Evolutionary conservation across 2,888 invertebrate species (phyloP).

Genomic region (Tetragnatha montana): DNA sequence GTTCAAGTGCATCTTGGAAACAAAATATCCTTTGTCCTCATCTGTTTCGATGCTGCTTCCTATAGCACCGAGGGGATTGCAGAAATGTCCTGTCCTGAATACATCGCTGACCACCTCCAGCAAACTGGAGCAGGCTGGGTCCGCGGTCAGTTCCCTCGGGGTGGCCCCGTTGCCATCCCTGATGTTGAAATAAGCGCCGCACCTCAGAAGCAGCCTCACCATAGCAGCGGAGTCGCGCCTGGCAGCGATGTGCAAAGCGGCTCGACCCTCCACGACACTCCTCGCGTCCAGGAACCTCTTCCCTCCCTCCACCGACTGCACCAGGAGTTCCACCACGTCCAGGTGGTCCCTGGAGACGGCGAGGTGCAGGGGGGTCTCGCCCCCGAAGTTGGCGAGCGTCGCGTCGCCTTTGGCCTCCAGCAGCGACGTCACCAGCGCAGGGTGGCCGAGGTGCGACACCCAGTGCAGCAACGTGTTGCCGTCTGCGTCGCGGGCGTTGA

Average conservation of each 20-base stretch:
- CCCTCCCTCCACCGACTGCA: not conserved
- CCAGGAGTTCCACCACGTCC: not conserved
- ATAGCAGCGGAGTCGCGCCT: not conserved
- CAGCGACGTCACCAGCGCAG: not conserved
- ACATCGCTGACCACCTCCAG: not conserved
- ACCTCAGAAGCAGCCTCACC: not conserved
- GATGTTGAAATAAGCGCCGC: not conserved
- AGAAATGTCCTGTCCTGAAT: not conserved
- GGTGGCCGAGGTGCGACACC: not conserved
- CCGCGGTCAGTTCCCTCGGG: not conserved
- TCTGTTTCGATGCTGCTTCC: too few relatives aligned
- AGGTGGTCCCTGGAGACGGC: not conserved
- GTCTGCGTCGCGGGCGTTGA: not conserved
- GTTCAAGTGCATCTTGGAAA: too few relatives aligned
- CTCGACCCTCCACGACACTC: not conserved
- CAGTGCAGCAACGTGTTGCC: not conserved
- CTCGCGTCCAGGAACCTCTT: not conserved
- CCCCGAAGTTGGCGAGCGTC: not conserved
- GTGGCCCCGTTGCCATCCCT: not conserved
- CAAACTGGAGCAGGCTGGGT: not conserved
- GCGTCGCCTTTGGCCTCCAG: not conserved
- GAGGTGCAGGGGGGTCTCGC: not conserved
- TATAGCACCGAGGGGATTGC: too few relatives aligned
- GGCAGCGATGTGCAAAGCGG: not conserved
- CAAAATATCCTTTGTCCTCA: too few relatives aligned